Evolutionary conservation across 2,797 vertebrate genomes (phyloP).

Genomic region (Rhinoraja longicauda): DNA sequence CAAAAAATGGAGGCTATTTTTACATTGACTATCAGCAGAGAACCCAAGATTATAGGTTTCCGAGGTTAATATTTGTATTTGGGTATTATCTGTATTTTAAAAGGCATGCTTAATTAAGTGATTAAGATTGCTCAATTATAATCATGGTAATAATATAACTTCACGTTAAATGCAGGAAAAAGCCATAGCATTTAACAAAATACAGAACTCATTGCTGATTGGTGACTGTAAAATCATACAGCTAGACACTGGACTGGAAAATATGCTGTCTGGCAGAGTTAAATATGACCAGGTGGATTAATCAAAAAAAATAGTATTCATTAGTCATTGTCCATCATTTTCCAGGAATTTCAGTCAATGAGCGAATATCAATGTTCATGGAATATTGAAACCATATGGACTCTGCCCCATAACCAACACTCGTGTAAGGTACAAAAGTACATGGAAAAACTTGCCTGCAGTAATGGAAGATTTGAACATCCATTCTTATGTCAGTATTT

Average conservation of each 20-base stretch:
- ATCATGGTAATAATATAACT: background rate
- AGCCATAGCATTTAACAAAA: background rate
- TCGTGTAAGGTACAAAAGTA: background rate
- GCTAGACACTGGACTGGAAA: constrained; percentile 15
- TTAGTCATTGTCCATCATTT: constrained; percentile 33
- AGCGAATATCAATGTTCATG: constrained; percentile 23
- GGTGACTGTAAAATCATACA: background rate
- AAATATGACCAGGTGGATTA: constrained; percentile 27
- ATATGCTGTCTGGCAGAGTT: background rate
- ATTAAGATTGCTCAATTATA: constrained; percentile 25
- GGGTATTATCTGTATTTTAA: background rate
- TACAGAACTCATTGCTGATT: constrained; percentile 12
- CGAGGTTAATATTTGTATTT: constrained; percentile 18
- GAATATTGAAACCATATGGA: constrained; percentile 33
- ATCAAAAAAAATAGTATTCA: constrained; percentile 27
- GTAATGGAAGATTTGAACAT: constrained; percentile 21
- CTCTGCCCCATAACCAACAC: background rate
- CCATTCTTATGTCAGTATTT: background rate
- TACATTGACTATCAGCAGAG: background rate
- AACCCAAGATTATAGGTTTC: background rate
- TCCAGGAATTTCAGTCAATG: constrained; percentile 17
- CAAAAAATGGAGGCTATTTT: background rate
- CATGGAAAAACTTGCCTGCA: background rate
- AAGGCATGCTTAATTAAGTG: constrained; percentile 15
- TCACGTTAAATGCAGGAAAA: constrained; percentile 1